Evolutionary conservation across 2,888 invertebrate species (phyloP).

Genomic region (Orthosia gothica): DNA sequence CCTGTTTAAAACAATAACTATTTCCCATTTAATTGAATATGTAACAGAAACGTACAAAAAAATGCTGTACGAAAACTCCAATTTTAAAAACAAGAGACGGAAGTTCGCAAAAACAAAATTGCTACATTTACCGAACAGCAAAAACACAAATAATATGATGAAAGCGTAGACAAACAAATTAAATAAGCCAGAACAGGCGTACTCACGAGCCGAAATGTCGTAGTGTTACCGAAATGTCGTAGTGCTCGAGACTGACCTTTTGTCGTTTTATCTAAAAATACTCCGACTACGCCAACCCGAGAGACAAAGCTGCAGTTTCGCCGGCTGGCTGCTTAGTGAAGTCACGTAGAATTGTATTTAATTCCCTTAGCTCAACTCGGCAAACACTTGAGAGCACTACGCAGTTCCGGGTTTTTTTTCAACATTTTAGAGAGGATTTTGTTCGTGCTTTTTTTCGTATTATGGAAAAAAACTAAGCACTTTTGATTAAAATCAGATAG

Average conservation of each 20-base stretch:
- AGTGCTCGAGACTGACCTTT: slow-evolving; percentile 45
- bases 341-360: slow-evolving; percentile 37
- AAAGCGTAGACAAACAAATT: slow-evolving; percentile 47
- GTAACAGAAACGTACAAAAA: slow-evolving; percentile 12
- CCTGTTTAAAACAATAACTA: not conserved
- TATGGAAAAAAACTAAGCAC: not conserved
- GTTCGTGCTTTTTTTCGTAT: slow-evolving; percentile 11
- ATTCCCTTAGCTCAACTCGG: slow-evolving; percentile 49
- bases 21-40: slow-evolving; percentile 2
- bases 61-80: not conserved
- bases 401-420: slow-evolving; percentile 42
- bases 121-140: slow-evolving; percentile 44
- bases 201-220: slow-evolving; percentile 28
- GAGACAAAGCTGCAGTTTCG: slow-evolving; percentile 30
- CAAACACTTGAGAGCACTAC: slow-evolving; percentile 45
- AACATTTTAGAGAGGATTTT: slow-evolving; percentile 25
- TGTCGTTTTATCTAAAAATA: slow-evolving; percentile 54
- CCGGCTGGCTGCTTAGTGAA: slow-evolving; percentile 12
- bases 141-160: slow-evolving; percentile 20
- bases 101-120: slow-evolving; percentile 31
- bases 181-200: slow-evolving; percentile 34
- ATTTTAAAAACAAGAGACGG: slow-evolving; percentile 17
- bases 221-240: slow-evolving; percentile 33
- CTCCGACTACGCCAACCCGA: slow-evolving; percentile 37
- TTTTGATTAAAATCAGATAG: slow-evolving; percentile 14